A percentile compares a stretch with the other conserved stretches of the same genome.
Evolutionary conservation across 2,797 vertebrate species (phyloP).

Genomic region (Brachyalestes nurse): DNA sequence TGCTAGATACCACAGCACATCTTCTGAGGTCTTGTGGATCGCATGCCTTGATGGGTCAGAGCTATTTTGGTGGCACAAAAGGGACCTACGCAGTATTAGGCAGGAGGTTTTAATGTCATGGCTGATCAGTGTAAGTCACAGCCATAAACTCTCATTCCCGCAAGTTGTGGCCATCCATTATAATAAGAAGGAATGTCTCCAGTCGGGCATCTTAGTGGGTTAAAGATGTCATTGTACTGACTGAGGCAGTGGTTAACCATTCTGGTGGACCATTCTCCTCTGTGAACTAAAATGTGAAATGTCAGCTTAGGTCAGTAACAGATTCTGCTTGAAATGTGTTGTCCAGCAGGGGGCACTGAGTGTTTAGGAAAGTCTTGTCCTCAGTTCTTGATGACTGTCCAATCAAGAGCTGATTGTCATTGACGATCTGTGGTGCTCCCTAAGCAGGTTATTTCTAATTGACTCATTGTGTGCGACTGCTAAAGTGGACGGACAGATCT

Average conservation of each 20-base stretch:
- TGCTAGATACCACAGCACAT: no score
- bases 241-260: background rate
- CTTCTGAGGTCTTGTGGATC: no score
- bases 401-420: constrained; percentile 4
- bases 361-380: background rate
- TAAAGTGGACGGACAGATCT: constrained; percentile 18
- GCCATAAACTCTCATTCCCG: no score
- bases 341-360: constrained; percentile 46
- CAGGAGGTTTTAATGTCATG: no score
- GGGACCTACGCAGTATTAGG: no score
- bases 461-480: constrained; percentile 9
- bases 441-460: constrained; percentile 3
- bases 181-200: no score
- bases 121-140: no score
- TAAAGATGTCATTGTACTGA: background rate
- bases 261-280: no score
- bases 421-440: background rate
- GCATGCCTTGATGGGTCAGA: no score
- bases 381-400: background rate
- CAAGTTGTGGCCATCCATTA: no score
- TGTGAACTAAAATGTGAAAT: background rate
- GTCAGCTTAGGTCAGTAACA: background rate
- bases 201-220: no score
- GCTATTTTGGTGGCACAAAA: no score
- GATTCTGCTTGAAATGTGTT: background rate